phyloP scores from a whole-genome alignment of 2,797 vertebrate genomes.

The Bucorvus abyssinicus region DNA sequence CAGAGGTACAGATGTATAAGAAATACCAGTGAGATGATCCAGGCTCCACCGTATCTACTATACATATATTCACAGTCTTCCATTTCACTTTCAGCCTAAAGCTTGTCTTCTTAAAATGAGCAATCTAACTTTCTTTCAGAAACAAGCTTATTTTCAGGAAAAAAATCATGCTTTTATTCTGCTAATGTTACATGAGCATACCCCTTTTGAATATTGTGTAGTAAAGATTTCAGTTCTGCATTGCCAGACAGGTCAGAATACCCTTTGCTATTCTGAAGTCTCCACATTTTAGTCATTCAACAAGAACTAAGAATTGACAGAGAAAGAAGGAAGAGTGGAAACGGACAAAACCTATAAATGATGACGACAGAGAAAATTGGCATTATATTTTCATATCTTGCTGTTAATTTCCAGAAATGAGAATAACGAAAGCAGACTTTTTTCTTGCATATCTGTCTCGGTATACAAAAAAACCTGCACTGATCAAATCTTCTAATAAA shows the following conservation, averaged over 20 bases:
- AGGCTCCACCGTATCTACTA: neutral
- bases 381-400: neutral
- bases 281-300: neutral
- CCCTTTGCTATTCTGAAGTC: neutral
- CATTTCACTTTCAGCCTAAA: neutral
- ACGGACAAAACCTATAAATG: neutral
- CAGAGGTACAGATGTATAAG: neutral
- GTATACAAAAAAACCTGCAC: neutral
- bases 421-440: neutral
- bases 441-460: neutral
- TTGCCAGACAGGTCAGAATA: neutral
- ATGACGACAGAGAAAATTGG: neutral
- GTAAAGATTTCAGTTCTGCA: neutral
- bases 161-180: neutral
- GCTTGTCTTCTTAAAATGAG: neutral
- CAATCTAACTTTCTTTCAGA: neutral
- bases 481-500: neutral
- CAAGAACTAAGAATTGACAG: neutral
- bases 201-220: neutral
- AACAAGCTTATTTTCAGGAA: neutral
- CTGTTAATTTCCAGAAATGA: neutral
- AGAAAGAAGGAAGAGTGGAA: neutral
- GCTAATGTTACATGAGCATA: neutral
- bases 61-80: neutral
- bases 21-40: neutral